Evolutionary conservation across 2,888 invertebrate genomes (phyloP).

Genomic region (Hypomecis atomaria): DNA sequence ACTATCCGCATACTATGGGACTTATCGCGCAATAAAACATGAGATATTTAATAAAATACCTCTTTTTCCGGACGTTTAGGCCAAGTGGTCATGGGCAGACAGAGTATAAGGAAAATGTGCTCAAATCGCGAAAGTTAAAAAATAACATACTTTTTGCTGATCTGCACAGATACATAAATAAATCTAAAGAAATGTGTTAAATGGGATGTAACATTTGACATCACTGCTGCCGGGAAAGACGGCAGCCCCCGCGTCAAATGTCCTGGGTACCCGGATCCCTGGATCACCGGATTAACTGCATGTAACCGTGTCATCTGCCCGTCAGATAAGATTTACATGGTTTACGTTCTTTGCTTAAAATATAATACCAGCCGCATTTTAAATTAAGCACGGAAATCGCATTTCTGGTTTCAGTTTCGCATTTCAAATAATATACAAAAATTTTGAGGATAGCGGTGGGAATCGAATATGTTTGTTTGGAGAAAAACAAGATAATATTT

Average conservation of each 20-base stretch:
- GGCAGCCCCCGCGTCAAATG: conserved; percentile 65
- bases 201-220: conserved; percentile 52
- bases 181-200: not conserved
- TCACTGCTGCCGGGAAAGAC: conserved; percentile 62
- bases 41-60: too few species aligned
- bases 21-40: too few species aligned
- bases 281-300: conserved; percentile 79
- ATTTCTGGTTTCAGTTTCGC: not conserved
- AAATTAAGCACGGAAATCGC: not conserved
- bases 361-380: not conserved
- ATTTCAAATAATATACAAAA: too few species aligned
- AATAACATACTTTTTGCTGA: too few species aligned
- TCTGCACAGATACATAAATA: not conserved
- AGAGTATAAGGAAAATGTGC: too few species aligned
- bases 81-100: too few species aligned
- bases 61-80: too few species aligned
- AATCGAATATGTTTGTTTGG: too few species aligned
- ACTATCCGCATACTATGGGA: too few species aligned
- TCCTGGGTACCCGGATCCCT: conserved; percentile 74
- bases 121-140: too few species aligned
- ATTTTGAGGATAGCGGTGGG: too few species aligned
- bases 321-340: conserved; percentile 74
- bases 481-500: too few species aligned
- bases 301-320: conserved; percentile 77
- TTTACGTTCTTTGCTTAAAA: conserved; percentile 44